Conservation (phyloP, 2,113 vertebrate species). For the Neodontobutis hainanensis region DNA sequence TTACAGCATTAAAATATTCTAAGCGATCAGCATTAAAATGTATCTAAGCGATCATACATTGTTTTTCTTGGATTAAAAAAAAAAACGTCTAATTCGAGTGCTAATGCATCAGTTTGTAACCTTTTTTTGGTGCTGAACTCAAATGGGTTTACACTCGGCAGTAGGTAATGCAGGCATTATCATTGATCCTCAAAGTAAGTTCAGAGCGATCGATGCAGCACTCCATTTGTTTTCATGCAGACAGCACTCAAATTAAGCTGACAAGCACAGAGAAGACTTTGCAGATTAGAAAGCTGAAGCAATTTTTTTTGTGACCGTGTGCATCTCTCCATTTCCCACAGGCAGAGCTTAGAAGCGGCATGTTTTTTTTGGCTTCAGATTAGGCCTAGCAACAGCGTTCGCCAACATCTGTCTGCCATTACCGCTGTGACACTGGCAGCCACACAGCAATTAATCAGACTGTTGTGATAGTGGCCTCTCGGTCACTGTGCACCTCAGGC, state of each 20-base stretch:
- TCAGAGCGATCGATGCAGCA: conserved; percentile 38
- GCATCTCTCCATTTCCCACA: conserved; percentile 16
- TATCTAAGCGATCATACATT: background rate
- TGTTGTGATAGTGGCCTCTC: conserved; percentile 36
- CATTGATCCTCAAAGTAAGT: conserved; percentile 53
- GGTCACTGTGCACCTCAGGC: conserved; percentile 47
- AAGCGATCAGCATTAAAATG: too few relatives aligned
- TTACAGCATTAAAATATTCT: too few relatives aligned
- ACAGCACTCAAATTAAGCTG: conserved; percentile 28
- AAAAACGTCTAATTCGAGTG: background rate
- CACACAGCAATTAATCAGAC: conserved; percentile 60
- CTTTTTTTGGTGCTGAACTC: conserved; percentile 23
- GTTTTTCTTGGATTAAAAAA: background rate
- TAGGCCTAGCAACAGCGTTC: conserved; percentile 36
- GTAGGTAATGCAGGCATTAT: conserved; percentile 44
- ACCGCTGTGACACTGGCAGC: conserved; percentile 52
- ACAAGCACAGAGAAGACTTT: conserved; percentile 18
- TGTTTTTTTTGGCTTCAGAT: conserved; percentile 54
- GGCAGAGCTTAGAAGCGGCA: conserved; percentile 42
- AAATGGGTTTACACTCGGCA: conserved; percentile 26
- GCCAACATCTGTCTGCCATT: conserved; percentile 68
- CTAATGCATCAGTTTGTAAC: background rate
- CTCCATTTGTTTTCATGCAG: conserved; percentile 24
- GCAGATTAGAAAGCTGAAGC: conserved; percentile 45
- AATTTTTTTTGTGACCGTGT: conserved; percentile 29